A percentile compares a stretch with the other conserved stretches of the same genome.
Evolutionary conservation across 2,888 invertebrate genomes (phyloP).

Genomic region (Drosophila phalerata): DNA sequence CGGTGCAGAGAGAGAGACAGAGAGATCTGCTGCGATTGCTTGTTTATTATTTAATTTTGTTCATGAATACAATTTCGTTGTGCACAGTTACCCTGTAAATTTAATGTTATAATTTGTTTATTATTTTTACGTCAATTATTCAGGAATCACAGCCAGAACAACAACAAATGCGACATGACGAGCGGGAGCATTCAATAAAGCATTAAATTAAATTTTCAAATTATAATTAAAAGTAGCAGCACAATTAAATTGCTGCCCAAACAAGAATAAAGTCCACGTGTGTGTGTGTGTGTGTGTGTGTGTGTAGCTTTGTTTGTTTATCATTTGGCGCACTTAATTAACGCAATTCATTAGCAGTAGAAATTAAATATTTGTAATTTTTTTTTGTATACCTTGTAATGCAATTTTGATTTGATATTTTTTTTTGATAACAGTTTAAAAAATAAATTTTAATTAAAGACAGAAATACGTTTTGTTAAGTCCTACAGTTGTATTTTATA

Average conservation of each 20-base stretch:
- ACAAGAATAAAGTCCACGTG: conserved; percentile 27
- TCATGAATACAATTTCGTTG: conserved; percentile 8
- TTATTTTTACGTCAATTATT: conserved; percentile 59
- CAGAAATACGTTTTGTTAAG: no score
- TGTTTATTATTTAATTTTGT: conserved; percentile 42
- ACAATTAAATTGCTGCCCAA: conserved; percentile 61
- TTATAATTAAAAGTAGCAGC: conserved; percentile 60
- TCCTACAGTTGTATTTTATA: no score
- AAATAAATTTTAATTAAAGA: no score
- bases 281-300: not conserved
- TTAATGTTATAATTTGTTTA: conserved; percentile 60
- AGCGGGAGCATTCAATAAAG: conserved; percentile 33
- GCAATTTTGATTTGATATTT: no score
- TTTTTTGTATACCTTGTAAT: not conserved
- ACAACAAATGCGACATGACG: not conserved
- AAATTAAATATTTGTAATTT: not conserved
- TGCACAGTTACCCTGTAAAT: conserved; percentile 24
- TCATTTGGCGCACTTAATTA: conserved; percentile 66
- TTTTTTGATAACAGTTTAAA: no score
- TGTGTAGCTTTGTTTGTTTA: conserved; percentile 14
- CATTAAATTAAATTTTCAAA: conserved; percentile 58
- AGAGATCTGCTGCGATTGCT: conserved; percentile 14
- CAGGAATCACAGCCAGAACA: conserved; percentile 16
- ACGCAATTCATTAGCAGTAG: conserved; percentile 48
- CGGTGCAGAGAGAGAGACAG: not conserved